These are phyloP conservation scores for Caenorhabditis remanei DNA, from an alignment of 1,140 invertebrate genomes.

Conservation along the genomic window DNA sequence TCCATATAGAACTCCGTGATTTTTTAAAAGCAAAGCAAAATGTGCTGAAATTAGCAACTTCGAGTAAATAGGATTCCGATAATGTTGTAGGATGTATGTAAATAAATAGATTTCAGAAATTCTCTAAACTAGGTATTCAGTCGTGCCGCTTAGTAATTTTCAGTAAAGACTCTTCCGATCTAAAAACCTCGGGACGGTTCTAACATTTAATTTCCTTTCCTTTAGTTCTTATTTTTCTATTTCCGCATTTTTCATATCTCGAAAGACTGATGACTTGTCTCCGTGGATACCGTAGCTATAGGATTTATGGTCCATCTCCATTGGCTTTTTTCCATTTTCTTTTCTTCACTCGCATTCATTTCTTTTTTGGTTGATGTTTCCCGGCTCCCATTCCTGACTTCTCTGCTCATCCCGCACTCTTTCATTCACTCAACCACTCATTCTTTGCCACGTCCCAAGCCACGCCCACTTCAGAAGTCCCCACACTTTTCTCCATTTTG, in stretches of 20 bases:
- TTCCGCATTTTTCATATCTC: background rate
- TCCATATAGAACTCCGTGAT: too few relatives aligned
- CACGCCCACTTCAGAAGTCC: background rate
- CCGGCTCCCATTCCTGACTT: background rate
- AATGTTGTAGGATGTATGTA: too few relatives aligned
- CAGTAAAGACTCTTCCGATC: too few relatives aligned
- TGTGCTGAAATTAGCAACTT: too few relatives aligned
- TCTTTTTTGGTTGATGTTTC: background rate
- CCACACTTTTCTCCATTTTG: background rate
- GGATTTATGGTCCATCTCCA: slow-evolving; percentile 29
- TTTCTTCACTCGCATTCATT: background rate
- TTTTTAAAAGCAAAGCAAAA: too few relatives aligned
- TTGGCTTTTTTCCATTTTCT: background rate
- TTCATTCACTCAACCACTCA: background rate
- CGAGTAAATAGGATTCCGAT: too few relatives aligned
- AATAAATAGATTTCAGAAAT: too few relatives aligned
- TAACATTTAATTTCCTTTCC: too few relatives aligned
- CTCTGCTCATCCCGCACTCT: background rate
- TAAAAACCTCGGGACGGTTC: too few relatives aligned
- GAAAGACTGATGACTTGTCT: background rate
- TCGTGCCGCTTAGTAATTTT: too few relatives aligned
- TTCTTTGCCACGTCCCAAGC: background rate
- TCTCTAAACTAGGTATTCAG: too few relatives aligned
- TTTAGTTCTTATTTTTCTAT: background rate
- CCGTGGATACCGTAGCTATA: slow-evolving; percentile 50